Base-by-base conservation (phyloP, 2,888 invertebrate genomes). In the Cotesia congregata region DNA sequence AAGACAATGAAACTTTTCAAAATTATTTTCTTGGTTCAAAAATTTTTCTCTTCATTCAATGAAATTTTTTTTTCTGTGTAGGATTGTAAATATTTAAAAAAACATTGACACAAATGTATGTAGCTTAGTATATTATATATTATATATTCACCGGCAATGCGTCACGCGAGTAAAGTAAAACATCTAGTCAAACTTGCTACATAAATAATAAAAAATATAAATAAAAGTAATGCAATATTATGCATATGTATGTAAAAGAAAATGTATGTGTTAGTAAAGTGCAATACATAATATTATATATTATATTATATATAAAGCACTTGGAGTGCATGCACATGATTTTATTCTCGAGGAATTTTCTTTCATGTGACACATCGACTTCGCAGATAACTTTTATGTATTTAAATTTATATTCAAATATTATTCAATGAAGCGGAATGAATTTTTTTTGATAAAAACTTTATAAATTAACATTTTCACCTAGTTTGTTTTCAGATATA, bases 91-190 rank as follows among this genome's bases (percentile, higher is more conserved):
- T 70, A 30, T 41, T 40, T 41, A 41, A 40, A 69, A 20, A n/a
- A 38, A 69, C 15, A 12, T 15, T 12, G 12, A 39, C n/a, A 67
- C 38, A n/a, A 20, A 68, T 65, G 59, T 59, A 60, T 67, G 17
- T 60, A 7, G n/a, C 30, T 30, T 30, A 30, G 30, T 30, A 30
- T 30, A 30, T 30, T 30, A 30, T 20, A 20, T 50, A 50, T 12
- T 59, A 30, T 69, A 60, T 40, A 72, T 72, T 64, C 41, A 72
- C n/a, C 40, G 30, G 50, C 20, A 67, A 73, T 68, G 61, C 76
- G 76, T 76, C 76, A 76, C 41, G 64, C 65, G 64, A 70, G 39
- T 65, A 15, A 39, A 64, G 59, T 72, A 30, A 60, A 64, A 61
- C 40, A 17, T 75, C 39, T 17, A 75, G 62, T 39, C 30, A 12